phyloP scores from a whole-genome alignment of 2,888 invertebrate genomes.

The Erebia epiphron region DNA sequence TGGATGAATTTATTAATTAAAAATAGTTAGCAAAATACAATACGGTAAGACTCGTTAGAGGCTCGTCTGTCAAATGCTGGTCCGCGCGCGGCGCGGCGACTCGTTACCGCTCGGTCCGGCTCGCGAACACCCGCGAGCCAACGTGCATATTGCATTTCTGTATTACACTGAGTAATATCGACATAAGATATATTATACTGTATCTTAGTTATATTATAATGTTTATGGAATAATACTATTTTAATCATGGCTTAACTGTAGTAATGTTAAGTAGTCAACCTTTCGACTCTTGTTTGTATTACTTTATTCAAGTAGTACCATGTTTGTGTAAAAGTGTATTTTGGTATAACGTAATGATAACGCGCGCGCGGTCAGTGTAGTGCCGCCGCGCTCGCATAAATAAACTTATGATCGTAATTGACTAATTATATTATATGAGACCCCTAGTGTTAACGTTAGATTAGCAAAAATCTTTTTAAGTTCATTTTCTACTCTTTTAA shows the following conservation, averaged over 20 bases:
- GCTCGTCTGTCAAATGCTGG: slow-evolving; percentile 77
- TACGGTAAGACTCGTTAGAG: slow-evolving; percentile 81
- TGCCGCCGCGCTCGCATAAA: slow-evolving; percentile 53
- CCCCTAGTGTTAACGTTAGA: slow-evolving; percentile 78
- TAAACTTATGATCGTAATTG: slow-evolving; percentile 83
- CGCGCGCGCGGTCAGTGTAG: slow-evolving; percentile 50
- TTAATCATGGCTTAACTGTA: slow-evolving; percentile 81
- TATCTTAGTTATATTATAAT: slow-evolving; percentile 70
- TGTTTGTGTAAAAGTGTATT: slow-evolving; percentile 81
- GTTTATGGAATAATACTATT: slow-evolving; percentile 78
- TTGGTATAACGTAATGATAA: slow-evolving; percentile 67
- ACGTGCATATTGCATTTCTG: slow-evolving; percentile 59
- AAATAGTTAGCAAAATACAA: slow-evolving; percentile 83
- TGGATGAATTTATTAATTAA: slow-evolving; percentile 84
- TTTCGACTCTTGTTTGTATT: slow-evolving; percentile 81
- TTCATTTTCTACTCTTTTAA: slow-evolving; percentile 67
- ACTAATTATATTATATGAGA: slow-evolving; percentile 82
- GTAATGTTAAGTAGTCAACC: slow-evolving; percentile 81
- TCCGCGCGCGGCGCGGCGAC: slow-evolving; percentile 37
- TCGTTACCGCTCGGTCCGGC: slow-evolving; percentile 19
- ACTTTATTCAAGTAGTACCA: slow-evolving; percentile 80
- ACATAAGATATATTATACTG: slow-evolving; percentile 70
- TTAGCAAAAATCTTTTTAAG: slow-evolving; percentile 70
- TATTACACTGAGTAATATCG: slow-evolving; percentile 72
- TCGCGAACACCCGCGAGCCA: slow-evolving; percentile 25